Percentiles rank a stretch among this genome's conserved stretches.
These are phyloP conservation scores for Onthophagus sagittarius DNA, from an alignment of 2,888 invertebrate species.

Conservation along the genomic window DNA sequence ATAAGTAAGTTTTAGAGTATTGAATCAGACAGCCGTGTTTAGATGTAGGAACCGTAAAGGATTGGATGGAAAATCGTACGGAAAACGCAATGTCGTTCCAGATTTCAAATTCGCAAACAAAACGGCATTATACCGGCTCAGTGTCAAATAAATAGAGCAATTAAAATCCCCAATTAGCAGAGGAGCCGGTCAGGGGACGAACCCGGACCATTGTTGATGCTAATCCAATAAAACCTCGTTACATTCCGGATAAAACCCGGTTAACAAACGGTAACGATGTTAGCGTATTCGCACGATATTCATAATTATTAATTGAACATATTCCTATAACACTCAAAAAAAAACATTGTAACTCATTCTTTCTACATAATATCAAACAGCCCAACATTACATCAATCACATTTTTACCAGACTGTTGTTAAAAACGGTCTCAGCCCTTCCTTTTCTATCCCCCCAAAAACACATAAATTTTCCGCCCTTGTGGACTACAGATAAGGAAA, in stretches of 20 bases:
- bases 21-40: too few species aligned
- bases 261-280: constrained; percentile 19
- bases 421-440: neutral
- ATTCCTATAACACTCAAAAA: neutral
- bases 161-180: constrained; percentile 12
- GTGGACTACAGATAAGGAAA: neutral
- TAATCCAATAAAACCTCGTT: constrained; percentile 19
- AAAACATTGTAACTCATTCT: neutral
- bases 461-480: neutral
- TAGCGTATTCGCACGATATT: constrained; percentile 10
- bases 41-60: neutral
- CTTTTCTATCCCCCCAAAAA: neutral
- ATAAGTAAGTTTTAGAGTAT: too few species aligned
- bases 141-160: constrained; percentile 14
- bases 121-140: constrained; percentile 17
- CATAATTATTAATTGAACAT: constrained; percentile 17
- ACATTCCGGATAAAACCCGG: constrained; percentile 15
- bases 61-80: neutral
- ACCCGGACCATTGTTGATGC: constrained; percentile 14
- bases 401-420: neutral
- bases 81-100: neutral
- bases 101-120: neutral
- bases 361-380: neutral
- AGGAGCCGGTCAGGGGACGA: neutral
- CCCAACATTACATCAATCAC: neutral